Percentiles rank a stretch among this genome's conserved stretches.
Conservation (phyloP, 2,113 vertebrate genomes). For the Piaya cayana region DNA sequence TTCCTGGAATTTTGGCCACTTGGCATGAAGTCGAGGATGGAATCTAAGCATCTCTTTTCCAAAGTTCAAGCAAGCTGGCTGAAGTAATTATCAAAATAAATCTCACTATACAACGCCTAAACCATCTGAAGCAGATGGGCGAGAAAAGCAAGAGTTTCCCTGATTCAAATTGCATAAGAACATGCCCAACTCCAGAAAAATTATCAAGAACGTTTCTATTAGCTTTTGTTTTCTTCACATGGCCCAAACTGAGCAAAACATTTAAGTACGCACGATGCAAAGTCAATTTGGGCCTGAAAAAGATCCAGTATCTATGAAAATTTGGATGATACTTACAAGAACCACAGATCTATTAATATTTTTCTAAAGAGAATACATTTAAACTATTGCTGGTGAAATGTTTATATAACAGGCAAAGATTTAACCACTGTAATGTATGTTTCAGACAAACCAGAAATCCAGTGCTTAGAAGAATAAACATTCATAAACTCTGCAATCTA, state of each 20-base stretch:
- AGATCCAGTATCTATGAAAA: neutral
- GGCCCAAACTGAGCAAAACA: neutral
- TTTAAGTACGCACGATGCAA: neutral
- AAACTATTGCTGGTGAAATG: neutral
- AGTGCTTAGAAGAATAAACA: slow-evolving; percentile 74
- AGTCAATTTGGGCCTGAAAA: neutral
- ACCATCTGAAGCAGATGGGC: neutral
- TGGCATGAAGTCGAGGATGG: neutral
- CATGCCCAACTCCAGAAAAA: neutral
- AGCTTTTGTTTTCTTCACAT: neutral
- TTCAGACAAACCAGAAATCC: slow-evolving; percentile 60
- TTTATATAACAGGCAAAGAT: neutral
- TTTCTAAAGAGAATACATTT: neutral
- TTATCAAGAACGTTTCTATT: neutral
- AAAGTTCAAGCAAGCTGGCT: neutral
- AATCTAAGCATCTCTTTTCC: neutral
- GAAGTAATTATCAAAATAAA: neutral
- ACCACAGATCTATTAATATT: neutral
- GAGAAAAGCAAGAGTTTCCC: neutral
- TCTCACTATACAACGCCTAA: neutral
- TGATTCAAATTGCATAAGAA: fast-evolving
- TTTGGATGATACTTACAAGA: neutral
- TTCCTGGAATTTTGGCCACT: neutral
- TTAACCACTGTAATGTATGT: slow-evolving; percentile 31
- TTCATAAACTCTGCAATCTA: slow-evolving; percentile 75